Percentiles rank a stretch among this genome's conserved stretches.
phyloP scores from a whole-genome alignment of 1,140 invertebrate genomes.

The Gryon sp. region DNA sequence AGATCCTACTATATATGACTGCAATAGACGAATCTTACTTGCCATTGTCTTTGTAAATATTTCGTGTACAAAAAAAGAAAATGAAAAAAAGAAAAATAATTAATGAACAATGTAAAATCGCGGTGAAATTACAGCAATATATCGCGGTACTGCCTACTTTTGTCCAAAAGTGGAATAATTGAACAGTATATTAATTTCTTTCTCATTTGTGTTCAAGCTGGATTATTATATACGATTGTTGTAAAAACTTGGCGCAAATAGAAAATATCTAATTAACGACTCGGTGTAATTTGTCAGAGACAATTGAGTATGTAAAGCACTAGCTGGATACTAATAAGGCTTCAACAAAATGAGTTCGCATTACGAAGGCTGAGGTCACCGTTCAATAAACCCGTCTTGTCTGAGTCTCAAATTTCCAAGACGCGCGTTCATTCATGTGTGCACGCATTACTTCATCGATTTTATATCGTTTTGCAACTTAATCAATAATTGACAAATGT shows the following conservation, averaged over 20 bases:
- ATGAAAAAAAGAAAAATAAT: no score
- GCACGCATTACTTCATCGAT: conserved; percentile 33
- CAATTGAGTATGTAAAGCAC: conserved; percentile 29
- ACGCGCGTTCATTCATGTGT: conserved; percentile 39
- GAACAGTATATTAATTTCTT: conserved; percentile 17
- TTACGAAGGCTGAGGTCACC: conserved; percentile 41
- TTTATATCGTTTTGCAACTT: conserved; percentile 11
- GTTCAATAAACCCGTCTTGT: conserved; percentile 58
- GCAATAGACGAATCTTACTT: not conserved
- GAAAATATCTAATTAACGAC: conserved; percentile 7
- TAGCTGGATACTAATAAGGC: conserved; percentile 10
- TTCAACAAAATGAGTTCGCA: conserved; percentile 19
- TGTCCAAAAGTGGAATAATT: conserved; percentile 6
- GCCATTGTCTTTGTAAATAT: conserved; percentile 19
- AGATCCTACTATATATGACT: not conserved
- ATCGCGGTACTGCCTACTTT: conserved; percentile 14
- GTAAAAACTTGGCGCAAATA: not conserved
- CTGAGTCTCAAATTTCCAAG: conserved; percentile 37
- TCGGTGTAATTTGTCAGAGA: conserved; percentile 14
- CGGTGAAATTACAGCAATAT: conserved; percentile 9
- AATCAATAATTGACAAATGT: conserved; percentile 22
- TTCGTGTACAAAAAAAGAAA: conserved; percentile 9
- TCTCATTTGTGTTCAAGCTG: not conserved
- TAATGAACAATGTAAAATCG: conserved; percentile 25
- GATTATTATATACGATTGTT: not conserved